Evolutionary conservation across 2,113 vertebrate genomes (phyloP).

Genomic region (Excalfactoria chinensis): DNA sequence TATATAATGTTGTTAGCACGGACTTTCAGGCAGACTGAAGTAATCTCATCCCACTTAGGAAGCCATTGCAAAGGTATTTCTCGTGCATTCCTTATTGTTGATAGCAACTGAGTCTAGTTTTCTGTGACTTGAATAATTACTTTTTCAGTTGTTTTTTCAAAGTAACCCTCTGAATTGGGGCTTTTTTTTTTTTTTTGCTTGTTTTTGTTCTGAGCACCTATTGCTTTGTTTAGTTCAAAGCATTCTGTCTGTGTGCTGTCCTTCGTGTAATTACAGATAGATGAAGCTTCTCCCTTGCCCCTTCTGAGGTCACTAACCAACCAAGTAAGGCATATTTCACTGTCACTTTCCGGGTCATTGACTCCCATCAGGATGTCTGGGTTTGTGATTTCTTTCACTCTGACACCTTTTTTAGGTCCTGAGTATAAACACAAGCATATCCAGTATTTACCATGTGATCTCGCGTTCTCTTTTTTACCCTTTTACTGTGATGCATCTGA

Average conservation of each 20-base stretch:
- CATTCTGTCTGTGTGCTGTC: not conserved
- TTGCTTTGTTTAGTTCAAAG: slow-evolving; percentile 2
- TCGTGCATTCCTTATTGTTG: not conserved
- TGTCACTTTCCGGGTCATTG: not conserved
- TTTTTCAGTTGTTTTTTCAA: not conserved
- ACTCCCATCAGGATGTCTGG: not conserved
- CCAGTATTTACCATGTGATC: not conserved
- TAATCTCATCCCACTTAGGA: not conserved
- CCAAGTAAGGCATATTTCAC: not conserved
- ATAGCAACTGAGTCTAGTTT: not conserved
- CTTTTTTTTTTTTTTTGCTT: no score
- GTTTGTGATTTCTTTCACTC: not conserved
- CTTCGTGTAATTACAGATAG: not conserved
- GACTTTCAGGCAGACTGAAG: not conserved
- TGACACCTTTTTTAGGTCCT: not conserved
- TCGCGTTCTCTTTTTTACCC: not conserved
- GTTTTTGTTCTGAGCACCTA: not conserved
- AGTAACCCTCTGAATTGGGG: not conserved
- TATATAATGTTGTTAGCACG: not conserved
- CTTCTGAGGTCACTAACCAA: not conserved
- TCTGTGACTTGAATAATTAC: not conserved
- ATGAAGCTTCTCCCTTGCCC: not conserved
- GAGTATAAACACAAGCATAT: not conserved
- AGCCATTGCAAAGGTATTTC: not conserved
- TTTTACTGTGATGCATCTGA: not conserved